These are phyloP conservation scores for Philypnodon macrostomus DNA, from an alignment of 2,797 vertebrate genomes.

Conservation along the genomic window DNA sequence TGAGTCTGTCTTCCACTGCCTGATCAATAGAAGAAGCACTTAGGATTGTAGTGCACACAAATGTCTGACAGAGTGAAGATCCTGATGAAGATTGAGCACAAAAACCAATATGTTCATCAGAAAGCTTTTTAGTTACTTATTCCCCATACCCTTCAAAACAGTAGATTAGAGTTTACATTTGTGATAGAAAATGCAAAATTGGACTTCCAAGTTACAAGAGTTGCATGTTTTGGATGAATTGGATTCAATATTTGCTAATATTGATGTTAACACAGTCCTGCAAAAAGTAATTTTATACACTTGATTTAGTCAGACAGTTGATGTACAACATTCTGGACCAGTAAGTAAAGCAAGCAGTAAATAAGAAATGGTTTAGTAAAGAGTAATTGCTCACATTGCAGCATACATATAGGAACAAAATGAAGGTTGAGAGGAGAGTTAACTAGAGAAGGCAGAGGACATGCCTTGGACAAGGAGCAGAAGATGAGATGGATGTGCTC, in stretches of 20 bases:
- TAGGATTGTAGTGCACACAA: constrained; percentile 26
- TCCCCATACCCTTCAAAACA: background rate
- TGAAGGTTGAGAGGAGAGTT: background rate
- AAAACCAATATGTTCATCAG: constrained; percentile 1
- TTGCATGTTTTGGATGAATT: no score
- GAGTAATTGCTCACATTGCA: no score
- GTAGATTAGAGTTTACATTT: no score
- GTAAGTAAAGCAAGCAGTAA: no score
- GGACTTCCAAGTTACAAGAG: no score
- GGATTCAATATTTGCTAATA: no score
- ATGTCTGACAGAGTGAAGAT: constrained; percentile 7
- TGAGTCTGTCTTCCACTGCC: constrained; percentile 20
- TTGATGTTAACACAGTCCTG: no score
- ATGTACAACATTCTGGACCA: no score
- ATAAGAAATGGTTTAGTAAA: no score
- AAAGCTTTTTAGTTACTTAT: background rate
- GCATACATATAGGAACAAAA: background rate
- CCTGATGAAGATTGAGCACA: constrained; percentile 17
- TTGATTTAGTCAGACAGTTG: no score
- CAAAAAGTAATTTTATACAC: no score
- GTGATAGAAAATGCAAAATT: no score
- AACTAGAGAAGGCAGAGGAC: background rate
- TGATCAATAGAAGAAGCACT: constrained; percentile 52
- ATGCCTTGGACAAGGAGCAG: constrained; percentile 4
- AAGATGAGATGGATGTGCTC: constrained; percentile 27